Evolutionary conservation across 2,888 invertebrate species (phyloP), one percentile per base, ranked within the genome.

Genomic region (Antitype chi): DNA sequence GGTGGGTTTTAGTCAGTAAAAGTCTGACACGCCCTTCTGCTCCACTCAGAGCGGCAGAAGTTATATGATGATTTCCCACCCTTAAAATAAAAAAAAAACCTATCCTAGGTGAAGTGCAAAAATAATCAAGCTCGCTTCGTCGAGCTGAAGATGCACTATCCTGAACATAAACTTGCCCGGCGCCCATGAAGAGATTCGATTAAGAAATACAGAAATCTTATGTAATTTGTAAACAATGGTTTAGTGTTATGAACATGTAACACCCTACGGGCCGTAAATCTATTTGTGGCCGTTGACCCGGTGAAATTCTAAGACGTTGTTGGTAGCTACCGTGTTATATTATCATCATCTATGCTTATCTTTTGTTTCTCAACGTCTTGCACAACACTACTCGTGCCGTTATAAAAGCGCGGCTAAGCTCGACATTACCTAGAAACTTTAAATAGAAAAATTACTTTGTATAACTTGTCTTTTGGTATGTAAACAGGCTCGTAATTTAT

Each of bases 241-340:
- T 84, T 75, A 82, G 85, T 85, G 87, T 89, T 90, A 88, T 85
- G 84, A 88, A 87, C 89, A 85, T 85, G 87, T 86, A 87, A 85
- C 89, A 89, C 84, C 86, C 84, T 80, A 84, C 78, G 80, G 70
- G 76, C 86, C 85, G 88, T 90, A 89, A 91, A 90, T 88, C 81
- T 87, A 80, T 82, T 84, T 78, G 84, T 85, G 94, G 93, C 89
- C 92, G 82, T 93, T 93, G 89, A 92, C 91, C 93, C 89, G 87
- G 78, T 88, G 86, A 86, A 90, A 90, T 90, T 89, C 89, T 87
- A 74, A 57, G 68, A 13, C 78, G 76, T 75, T 81, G 85, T 83
- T 77, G 75, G 78, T 73, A 71, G 83, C 87, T 88, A 88, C 88
- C 76, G 82, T 85, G 85, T 80, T 88, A 87, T 87, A 82, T 84